Base-by-base conservation (phyloP, 2,797 vertebrate species). In the Amblyopsis hoosieri region DNA sequence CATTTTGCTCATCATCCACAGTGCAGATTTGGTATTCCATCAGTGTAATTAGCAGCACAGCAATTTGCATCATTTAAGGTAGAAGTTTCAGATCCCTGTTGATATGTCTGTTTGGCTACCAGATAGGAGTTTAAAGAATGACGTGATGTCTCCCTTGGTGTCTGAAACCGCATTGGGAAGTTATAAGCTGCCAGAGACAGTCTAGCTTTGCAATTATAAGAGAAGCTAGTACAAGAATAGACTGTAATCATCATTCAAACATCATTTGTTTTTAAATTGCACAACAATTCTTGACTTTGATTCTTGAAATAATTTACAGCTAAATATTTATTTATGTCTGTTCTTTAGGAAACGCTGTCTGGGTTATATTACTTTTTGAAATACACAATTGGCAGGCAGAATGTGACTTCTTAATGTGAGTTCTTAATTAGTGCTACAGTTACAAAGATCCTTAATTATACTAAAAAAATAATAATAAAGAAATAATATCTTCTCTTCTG, bases 71-170 rank as follows among this genome's bases (percentile, higher is more conserved):
- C 45, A 63, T 72, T 68, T 2, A 47, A 67, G 49, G 61, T 63
- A 31, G 69, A 69, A 74, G 77, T 69, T 84, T 78, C 65, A 59
- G 13, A 48, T 69, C 17, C 67, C 55, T 74, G 37, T 46, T 52
- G 37, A 64, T 85, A 81, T 87, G 82, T 76, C 82, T 29, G 47
- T 37, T 61, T 67, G 75, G 54, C 64, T 67, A 57, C 81, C 83
- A 74, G 42, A 62, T 29, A 29, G 66, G 60, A 66, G 75, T 72
- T 85, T 80, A 69, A 69, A 66, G 58, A 23, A 60, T 23, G 53
- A 61, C 51, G 53, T 66, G 14, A 75, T 52, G 61, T 78, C 67
- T 52, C 57, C 60, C 61, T 62, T 53, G 67, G 70, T 64, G 67
- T 60, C 59, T 68, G 72, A 66, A 71, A 71, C 64, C 64, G 10